These are phyloP conservation scores for Rafetus swinhoei DNA, from an alignment of 2,113 vertebrate species.

Conservation along the genomic window DNA sequence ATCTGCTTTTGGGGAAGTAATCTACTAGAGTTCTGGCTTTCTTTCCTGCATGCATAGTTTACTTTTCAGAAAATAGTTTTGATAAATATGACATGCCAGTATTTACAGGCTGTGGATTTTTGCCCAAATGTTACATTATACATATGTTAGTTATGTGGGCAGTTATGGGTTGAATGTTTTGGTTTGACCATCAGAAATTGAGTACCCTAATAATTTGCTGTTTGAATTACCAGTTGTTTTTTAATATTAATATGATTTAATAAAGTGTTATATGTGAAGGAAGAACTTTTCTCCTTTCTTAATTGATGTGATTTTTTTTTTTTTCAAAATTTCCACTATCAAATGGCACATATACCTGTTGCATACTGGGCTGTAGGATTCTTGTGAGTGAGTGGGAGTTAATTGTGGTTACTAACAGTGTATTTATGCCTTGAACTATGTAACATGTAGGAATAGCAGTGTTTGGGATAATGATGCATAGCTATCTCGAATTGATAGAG, in stretches of 20 bases:
- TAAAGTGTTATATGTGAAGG: neutral
- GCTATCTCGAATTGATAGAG: accelerated
- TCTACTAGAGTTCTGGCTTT: neutral
- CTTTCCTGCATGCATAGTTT: neutral
- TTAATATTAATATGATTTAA: neutral
- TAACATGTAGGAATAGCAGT: neutral
- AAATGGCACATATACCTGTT: neutral
- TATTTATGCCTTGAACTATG: no score
- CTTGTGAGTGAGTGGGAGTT: neutral
- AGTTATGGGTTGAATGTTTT: neutral
- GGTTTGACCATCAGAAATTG: neutral
- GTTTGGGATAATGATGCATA: neutral
- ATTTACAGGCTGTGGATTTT: neutral
- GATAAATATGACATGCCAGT: neutral
- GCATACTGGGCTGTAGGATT: neutral
- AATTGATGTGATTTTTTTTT: neutral
- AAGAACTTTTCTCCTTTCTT: neutral
- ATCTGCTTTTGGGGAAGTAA: neutral
- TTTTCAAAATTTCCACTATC: neutral
- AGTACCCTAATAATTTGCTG: neutral
- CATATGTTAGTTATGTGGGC: accelerated
- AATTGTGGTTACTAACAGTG: no score
- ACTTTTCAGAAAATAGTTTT: neutral
- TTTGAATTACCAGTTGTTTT: neutral
- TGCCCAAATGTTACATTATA: neutral